Percentiles rank a stretch among this genome's conserved stretches.
These are phyloP conservation scores for Stichodactyla mertensii DNA, from an alignment of 64 coral and sea anemone genomes.

Conservation along the genomic window DNA sequence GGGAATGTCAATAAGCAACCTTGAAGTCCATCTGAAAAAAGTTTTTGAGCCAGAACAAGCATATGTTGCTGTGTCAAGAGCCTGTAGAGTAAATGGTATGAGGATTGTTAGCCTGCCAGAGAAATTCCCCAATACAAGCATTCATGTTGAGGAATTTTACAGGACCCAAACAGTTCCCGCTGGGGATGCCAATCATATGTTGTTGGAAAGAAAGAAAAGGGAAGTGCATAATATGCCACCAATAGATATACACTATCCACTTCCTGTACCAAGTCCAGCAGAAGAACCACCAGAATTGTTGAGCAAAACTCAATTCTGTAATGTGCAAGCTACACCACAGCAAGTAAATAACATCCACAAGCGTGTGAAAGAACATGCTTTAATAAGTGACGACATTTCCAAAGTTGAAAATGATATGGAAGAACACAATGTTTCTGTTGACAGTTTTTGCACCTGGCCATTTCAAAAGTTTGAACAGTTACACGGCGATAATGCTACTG, in stretches of 20 bases:
- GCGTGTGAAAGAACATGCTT: background rate
- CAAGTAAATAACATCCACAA: background rate
- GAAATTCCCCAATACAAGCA: too few species aligned
- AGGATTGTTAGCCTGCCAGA: too few species aligned
- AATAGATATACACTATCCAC: background rate
- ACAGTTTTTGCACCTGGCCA: too few species aligned
- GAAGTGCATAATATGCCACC: background rate
- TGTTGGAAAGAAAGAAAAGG: background rate
- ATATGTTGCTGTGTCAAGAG: background rate
- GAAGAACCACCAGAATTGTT: background rate
- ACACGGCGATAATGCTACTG: too few species aligned
- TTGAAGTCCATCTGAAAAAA: background rate
- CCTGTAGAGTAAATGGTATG: too few species aligned
- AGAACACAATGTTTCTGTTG: background rate
- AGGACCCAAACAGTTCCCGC: too few species aligned
- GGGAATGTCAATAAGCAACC: background rate
- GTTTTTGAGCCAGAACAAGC: constrained; percentile 1
- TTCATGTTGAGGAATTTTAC: too few species aligned
- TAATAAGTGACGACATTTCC: background rate
- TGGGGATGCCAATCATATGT: background rate
- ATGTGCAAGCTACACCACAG: background rate
- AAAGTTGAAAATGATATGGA: background rate
- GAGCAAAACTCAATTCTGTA: background rate
- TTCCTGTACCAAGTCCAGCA: background rate
- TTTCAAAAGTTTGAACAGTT: too few species aligned